A percentile compares a stretch with the other conserved stretches of the same genome.
Conservation (phyloP, 2,113 vertebrate genomes). For the Marmota flaviventris region DNA sequence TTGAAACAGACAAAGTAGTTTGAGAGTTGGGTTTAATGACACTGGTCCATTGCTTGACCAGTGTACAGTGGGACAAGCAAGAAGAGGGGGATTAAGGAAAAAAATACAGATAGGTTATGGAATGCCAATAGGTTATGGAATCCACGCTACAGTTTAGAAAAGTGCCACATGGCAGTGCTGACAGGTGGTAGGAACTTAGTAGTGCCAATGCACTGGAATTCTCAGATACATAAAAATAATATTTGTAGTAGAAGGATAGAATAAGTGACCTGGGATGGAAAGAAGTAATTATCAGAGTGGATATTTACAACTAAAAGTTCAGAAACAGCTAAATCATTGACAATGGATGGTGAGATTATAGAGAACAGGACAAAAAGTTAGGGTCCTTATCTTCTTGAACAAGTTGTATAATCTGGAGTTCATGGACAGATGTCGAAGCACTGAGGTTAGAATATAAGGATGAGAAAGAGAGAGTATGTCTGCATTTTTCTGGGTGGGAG, state of each 20-base stretch:
- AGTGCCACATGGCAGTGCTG: not conserved
- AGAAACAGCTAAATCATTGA: not conserved
- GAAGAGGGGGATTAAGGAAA: not conserved
- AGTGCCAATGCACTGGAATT: not conserved
- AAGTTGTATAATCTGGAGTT: not conserved
- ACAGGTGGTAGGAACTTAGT: rapidly evolving
- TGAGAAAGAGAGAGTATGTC: too few relatives aligned
- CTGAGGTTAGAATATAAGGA: not conserved
- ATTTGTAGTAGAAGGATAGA: not conserved
- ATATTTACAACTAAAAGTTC: not conserved
- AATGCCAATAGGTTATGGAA: too few relatives aligned
- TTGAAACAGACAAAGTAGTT: not conserved
- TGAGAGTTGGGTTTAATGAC: not conserved
- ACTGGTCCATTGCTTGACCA: not conserved
- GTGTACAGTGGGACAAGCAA: not conserved
- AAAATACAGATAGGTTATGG: too few relatives aligned
- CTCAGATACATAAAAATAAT: not conserved
- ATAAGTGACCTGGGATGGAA: not conserved
- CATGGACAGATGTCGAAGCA: not conserved
- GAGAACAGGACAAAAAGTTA: not conserved
- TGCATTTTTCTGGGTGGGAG: not conserved
- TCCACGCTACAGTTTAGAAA: not conserved
- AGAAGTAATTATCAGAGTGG: not conserved
- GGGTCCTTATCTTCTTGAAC: not conserved
- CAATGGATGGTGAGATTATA: not conserved